Evolutionary conservation across 2,797 vertebrate genomes (phyloP).

Genomic region (Scolopax rusticola): DNA sequence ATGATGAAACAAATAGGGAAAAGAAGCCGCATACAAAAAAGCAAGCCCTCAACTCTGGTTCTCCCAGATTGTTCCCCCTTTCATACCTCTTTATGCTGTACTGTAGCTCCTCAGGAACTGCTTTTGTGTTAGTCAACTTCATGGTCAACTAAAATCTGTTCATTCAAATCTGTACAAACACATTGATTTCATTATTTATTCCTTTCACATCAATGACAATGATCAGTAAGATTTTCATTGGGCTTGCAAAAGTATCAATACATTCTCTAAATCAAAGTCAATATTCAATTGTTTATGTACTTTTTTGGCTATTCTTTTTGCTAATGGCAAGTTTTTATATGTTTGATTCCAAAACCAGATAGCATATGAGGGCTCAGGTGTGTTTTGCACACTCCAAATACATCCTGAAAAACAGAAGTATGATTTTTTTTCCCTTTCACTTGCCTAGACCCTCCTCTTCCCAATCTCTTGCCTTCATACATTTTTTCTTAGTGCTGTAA

Average conservation of each 20-base stretch:
- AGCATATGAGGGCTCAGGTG: not conserved
- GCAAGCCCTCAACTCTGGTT: not conserved
- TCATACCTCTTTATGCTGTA: not conserved
- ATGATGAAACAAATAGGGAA: not conserved
- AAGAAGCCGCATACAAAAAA: not conserved
- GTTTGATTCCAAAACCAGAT: not conserved
- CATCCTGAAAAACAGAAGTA: not conserved
- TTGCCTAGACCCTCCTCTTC: not conserved
- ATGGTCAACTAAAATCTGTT: not conserved
- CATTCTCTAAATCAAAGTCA: not conserved
- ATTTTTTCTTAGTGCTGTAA: constrained; percentile 40
- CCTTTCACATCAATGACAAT: not conserved
- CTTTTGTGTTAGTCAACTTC: not conserved
- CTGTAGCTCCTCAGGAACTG: not conserved
- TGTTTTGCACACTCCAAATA: not conserved
- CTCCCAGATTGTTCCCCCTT: not conserved
- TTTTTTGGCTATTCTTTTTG: not conserved
- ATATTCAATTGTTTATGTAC: not conserved
- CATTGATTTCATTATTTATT: not conserved
- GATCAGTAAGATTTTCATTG: not conserved
- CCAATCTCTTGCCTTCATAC: not conserved
- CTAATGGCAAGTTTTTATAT: not conserved
- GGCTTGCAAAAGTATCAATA: not conserved
- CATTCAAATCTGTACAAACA: not conserved
- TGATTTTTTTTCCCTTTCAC: not conserved